Evolutionary conservation across 2,797 vertebrate species (phyloP).

Genomic region (Cryptoprocta ferox): DNA sequence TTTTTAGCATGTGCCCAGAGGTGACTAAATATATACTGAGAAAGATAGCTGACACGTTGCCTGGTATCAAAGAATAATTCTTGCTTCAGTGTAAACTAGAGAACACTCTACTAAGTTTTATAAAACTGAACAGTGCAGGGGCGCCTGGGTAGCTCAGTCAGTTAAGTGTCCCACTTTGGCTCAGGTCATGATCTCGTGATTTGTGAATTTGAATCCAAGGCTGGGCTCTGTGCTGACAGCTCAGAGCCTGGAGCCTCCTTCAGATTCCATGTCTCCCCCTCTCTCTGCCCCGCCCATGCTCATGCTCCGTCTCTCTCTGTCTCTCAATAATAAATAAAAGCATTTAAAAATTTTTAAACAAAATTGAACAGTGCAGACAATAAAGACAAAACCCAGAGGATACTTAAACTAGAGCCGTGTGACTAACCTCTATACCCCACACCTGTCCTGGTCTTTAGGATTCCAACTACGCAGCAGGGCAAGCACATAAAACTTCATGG

Average conservation of each 20-base stretch:
- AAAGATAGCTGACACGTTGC: not conserved
- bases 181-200: no score
- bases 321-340: no score
- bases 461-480: not conserved
- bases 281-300: no score
- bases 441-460: not conserved
- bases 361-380: not conserved
- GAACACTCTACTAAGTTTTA: not conserved
- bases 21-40: not conserved
- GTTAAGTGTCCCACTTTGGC: no score
- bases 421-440: not conserved
- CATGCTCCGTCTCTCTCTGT: no score
- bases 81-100: slow-evolving; percentile 22
- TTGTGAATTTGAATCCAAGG: no score
- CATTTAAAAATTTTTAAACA: no score
- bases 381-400: not conserved
- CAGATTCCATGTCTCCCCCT: no score
- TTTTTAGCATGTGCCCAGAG: not conserved
- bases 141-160: no score
- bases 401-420: not conserved
- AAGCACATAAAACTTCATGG: not conserved
- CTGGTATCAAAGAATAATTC: not conserved
- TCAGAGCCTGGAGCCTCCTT: no score
- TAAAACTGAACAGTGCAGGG: not conserved
- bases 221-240: no score